phyloP scores from a whole-genome alignment of 2,888 invertebrate genomes.

The Lutraria lutraria region DNA sequence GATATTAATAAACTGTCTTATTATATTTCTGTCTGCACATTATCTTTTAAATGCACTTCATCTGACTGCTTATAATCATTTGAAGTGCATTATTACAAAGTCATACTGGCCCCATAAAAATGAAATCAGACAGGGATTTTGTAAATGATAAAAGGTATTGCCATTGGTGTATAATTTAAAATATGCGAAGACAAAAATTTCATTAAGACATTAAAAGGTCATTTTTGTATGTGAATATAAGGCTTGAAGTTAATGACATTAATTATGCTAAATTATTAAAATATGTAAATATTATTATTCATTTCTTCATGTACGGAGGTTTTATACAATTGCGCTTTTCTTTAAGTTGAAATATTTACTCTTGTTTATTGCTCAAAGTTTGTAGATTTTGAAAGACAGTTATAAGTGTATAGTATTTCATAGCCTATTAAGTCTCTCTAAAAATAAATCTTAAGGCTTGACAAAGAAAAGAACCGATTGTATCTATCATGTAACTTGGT shows the following conservation, averaged over 20 bases:
- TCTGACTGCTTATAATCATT: no score
- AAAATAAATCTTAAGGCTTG: background rate
- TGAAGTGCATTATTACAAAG: no score
- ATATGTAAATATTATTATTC: conserved; percentile 61
- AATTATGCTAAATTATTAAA: conserved; percentile 51
- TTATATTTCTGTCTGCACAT: no score
- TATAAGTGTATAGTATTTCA: conserved; percentile 21
- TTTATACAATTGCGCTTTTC: conserved; percentile 49
- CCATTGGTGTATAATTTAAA: background rate
- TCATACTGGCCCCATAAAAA: no score
- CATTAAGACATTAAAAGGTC: conserved; percentile 6
- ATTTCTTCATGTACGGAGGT: conserved; percentile 21
- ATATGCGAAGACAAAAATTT: background rate
- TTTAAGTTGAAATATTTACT: conserved; percentile 36
- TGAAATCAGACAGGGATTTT: no score
- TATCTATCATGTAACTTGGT: background rate
- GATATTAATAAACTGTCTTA: no score
- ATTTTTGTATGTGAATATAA: background rate
- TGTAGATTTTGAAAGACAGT: conserved; percentile 12
- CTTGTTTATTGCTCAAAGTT: conserved; percentile 13
- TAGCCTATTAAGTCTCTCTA: conserved; percentile 23
- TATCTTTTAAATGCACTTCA: no score
- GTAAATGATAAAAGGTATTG: background rate
- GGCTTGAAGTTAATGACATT: conserved; percentile 37
- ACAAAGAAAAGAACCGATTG: background rate